phyloP scores from a whole-genome alignment of 2,113 vertebrate species.

The Boleophthalmus pectinirostris region DNA sequence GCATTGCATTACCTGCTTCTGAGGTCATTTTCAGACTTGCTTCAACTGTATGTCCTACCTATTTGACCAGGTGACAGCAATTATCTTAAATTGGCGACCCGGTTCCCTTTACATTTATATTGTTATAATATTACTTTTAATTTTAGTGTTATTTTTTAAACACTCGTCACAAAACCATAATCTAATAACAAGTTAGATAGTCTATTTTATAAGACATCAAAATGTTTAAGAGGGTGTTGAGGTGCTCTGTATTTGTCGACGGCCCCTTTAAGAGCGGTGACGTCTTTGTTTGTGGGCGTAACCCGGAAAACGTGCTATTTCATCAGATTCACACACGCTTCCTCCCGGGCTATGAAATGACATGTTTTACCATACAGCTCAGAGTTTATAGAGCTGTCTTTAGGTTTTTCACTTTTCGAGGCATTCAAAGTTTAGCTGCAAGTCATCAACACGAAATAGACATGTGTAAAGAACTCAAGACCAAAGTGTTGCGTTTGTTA shows the following conservation, averaged over 20 bases:
- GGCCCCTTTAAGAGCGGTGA: constrained; percentile 50
- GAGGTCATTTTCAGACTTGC: constrained; percentile 36
- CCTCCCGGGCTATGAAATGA: neutral
- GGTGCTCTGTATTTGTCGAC: neutral
- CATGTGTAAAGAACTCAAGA: constrained; percentile 74
- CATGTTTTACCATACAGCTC: neutral
- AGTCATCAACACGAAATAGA: constrained; percentile 6
- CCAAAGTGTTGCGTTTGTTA: constrained; percentile 61
- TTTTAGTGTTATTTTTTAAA: too few species aligned
- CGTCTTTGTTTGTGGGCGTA: constrained; percentile 43
- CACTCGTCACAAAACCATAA: too few species aligned
- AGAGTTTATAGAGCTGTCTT: constrained; percentile 15
- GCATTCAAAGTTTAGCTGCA: constrained; percentile 10
- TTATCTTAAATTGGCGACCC: constrained; percentile 18
- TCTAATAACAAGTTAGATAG: neutral
- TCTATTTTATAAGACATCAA: neutral
- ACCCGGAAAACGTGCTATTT: constrained; percentile 60
- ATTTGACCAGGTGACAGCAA: constrained; percentile 31
- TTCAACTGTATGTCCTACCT: neutral
- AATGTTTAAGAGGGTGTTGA: neutral
- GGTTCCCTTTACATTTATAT: neutral
- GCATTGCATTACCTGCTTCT: constrained; percentile 32
- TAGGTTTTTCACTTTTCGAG: neutral
- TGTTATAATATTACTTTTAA: neutral
- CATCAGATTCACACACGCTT: constrained; percentile 33